phyloP scores from a whole-genome alignment of 2,113 vertebrate genomes.

The Dermatemys mawii region DNA sequence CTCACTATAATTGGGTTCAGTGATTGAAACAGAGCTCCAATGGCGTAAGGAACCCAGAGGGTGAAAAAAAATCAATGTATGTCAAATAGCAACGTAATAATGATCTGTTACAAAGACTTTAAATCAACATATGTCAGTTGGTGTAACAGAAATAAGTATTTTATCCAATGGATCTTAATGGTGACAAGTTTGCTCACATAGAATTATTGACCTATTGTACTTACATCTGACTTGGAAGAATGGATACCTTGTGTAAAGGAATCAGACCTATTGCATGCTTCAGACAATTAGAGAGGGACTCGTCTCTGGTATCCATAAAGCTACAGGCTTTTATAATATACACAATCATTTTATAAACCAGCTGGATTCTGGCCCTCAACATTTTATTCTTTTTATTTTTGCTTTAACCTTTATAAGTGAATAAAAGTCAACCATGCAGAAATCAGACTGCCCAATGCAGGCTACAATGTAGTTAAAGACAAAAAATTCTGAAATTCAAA shows the following conservation, averaged over 20 bases:
- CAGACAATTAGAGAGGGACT: constrained; percentile 60
- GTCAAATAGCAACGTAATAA: neutral
- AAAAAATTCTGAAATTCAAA: too few relatives aligned
- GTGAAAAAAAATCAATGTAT: neutral
- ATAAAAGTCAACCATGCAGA: too few relatives aligned
- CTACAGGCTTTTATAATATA: too few relatives aligned
- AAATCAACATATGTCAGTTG: neutral
- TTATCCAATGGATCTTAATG: neutral
- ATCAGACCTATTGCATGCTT: constrained; percentile 60
- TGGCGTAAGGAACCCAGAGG: neutral
- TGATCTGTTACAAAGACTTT: neutral
- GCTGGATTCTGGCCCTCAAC: too few relatives aligned
- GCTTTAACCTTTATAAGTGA: too few relatives aligned
- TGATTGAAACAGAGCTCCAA: neutral
- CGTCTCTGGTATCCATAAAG: neutral
- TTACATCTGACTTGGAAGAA: constrained; percentile 40
- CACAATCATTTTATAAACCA: too few relatives aligned
- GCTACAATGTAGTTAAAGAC: too few relatives aligned
- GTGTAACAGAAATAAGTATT: neutral
- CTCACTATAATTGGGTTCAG: neutral
- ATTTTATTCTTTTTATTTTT: too few relatives aligned
- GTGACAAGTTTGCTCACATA: neutral
- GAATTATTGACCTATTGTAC: constrained; percentile 33
- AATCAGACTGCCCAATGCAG: too few relatives aligned
- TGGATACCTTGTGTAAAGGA: constrained; percentile 10